Base-by-base conservation (phyloP, 2,797 vertebrate species). In the Dromococcyx pavoninus region DNA sequence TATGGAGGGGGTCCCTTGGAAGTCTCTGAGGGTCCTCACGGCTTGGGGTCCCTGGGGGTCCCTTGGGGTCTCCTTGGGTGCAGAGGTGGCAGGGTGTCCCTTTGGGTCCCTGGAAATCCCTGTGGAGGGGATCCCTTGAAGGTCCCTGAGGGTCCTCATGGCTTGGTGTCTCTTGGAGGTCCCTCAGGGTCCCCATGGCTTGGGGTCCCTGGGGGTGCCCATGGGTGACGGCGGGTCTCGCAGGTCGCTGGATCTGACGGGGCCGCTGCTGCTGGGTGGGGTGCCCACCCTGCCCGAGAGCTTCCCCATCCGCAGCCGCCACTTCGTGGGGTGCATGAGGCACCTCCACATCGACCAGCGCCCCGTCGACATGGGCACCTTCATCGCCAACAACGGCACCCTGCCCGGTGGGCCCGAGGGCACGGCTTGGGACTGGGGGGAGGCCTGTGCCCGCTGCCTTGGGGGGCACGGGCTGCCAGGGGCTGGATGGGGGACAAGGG, bases 351-450 rank as follows among this genome's bases (percentile, higher is more conserved):
- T 99, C 9, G 99, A 99, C 96, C 98, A 98, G 97, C 98, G 97
- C 78, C 98, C 98, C 4, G 86, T 99, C 11, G 99, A 99, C 97
- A 98, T 99, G 99, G 99, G 98, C 1, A 97, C 98, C 93, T 99
- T 98, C 98, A 99, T 99, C 32, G 99, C 99, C 70, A 99, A 99
- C 97, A 99, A 99, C 1, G 99, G 99, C 97, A 99, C 99, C 12
- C 71, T 98, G 81, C 98, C 99, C 51, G 99, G 99, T 99, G 96
- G 1, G 71, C 41, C 11, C 41, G 41, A 41, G 37, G 27, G 24
- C 54, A 13, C 3, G 62, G n/a, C n/a, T n/a, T n/a, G 32, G 41
- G 33, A 30, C 23, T 4, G 28, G 30, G 50, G 9, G 27, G 35
- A 48, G 48, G 50, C 25, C 50, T 23, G 48, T 50, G 50, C 25